Evolutionary conservation across 1,140 invertebrate species (phyloP).

Genomic region (Lordiphosa collinella): DNA sequence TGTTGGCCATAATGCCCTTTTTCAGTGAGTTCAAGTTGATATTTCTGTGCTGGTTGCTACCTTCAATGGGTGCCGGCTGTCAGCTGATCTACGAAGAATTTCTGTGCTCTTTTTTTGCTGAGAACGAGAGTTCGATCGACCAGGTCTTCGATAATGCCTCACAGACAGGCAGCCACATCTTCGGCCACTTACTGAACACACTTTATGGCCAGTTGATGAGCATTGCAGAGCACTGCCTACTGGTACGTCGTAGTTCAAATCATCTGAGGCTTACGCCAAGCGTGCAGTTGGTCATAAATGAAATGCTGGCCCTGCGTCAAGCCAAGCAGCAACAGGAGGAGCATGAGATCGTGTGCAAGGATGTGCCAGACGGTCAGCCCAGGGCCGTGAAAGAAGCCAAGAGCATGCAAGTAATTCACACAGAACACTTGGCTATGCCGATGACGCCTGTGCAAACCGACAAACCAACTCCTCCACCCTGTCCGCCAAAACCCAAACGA

Average conservation of each 20-base stretch:
- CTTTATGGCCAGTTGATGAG: constrained; percentile 13
- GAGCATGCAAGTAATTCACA: too few species aligned
- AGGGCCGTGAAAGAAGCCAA: not conserved
- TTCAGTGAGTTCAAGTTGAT: constrained; percentile 42
- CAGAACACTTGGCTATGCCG: too few species aligned
- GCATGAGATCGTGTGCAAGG: not conserved
- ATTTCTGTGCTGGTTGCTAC: constrained; percentile 50
- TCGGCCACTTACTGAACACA: constrained; percentile 18
- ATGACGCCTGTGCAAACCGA: too few species aligned
- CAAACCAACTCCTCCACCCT: not conserved
- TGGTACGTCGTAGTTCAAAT: constrained; percentile 5
- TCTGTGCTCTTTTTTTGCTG: constrained; percentile 33
- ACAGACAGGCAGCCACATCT: not conserved
- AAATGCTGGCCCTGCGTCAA: constrained; percentile 18
- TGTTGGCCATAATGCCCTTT: constrained; percentile 38
- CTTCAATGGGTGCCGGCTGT: constrained; percentile 38
- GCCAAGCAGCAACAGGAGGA: not conserved
- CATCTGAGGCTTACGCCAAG: constrained; percentile 24
- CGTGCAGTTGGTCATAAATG: constrained; percentile 25
- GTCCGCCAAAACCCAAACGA: not conserved
- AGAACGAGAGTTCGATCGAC: constrained; percentile 88
- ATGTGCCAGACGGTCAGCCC: not conserved
- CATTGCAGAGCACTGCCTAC: constrained; percentile 21
- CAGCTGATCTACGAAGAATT: constrained; percentile 38
- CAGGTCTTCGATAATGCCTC: constrained; percentile 83